Conservation (phyloP, 2,113 vertebrate species). For the Trogon melanurus region DNA sequence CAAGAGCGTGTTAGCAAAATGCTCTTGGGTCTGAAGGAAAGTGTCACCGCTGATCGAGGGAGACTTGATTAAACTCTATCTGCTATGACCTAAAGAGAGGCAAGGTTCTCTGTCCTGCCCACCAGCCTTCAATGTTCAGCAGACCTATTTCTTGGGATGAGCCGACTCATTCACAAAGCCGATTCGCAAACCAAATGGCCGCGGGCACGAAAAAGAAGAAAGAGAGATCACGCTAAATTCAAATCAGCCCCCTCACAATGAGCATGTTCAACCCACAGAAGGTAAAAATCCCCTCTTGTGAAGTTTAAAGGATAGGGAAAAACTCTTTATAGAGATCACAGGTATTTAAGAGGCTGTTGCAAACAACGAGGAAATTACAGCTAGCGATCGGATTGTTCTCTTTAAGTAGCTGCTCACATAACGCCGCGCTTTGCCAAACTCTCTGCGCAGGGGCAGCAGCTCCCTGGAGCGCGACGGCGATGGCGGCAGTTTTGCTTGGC, state of each 20-base stretch:
- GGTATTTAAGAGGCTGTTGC: constrained; percentile 37
- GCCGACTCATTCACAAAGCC: background rate
- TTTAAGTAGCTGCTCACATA: constrained; percentile 48
- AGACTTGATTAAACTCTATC: background rate
- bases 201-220: background rate
- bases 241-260: background rate
- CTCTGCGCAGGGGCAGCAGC: constrained; percentile 4
- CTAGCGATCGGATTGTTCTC: background rate
- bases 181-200: background rate
- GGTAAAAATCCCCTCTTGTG: constrained; percentile 36
- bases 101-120: background rate
- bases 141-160: background rate
- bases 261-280: background rate
- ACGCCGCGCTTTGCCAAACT: constrained; percentile 5
- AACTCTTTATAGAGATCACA: constrained; percentile 51
- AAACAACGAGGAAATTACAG: constrained; percentile 57
- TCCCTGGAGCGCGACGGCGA: background rate
- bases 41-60: background rate
- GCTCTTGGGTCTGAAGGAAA: background rate
- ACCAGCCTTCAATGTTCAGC: background rate
- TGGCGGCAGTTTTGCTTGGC: constrained; percentile 3
- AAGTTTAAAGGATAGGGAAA: constrained; percentile 38
- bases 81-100: background rate
- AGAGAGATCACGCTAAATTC: background rate
- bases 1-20: background rate